These are phyloP conservation scores for Drosophila subquinaria DNA, from an alignment of 2,888 invertebrate species.

Conservation along the genomic window DNA sequence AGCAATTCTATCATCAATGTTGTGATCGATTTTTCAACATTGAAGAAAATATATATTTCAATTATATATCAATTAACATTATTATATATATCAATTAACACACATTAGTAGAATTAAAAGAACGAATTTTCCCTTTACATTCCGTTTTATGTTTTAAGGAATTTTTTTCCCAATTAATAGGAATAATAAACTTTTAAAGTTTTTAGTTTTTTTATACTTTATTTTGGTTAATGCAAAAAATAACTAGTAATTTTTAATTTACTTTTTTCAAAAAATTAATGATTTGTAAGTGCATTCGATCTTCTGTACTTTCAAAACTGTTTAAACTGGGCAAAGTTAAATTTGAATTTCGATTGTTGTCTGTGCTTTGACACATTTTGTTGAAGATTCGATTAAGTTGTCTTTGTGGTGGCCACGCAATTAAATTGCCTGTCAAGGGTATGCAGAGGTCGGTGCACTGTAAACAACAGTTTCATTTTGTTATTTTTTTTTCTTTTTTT, in stretches of 20 bases:
- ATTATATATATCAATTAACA: no score
- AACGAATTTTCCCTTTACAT: no score
- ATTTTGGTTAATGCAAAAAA: no score
- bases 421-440: conserved; percentile 5
- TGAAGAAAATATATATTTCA: no score
- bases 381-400: background rate
- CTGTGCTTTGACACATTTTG: conserved; percentile 5
- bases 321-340: background rate
- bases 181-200: no score
- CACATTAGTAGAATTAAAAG: no score
- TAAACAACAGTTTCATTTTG: background rate
- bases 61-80: no score
- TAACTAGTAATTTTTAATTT: no score
- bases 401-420: background rate
- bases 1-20: background rate
- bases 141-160: no score
- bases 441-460: conserved; percentile 7
- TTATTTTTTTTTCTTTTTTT: background rate
- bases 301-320: background rate
- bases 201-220: no score
- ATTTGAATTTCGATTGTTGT: conserved; percentile 8
- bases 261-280: no score
- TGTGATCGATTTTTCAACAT: background rate
- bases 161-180: no score
- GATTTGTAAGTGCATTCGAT: background rate